Evolutionary conservation across 2,797 vertebrate genomes (phyloP).

Genomic region (Syncerus caffer): DNA sequence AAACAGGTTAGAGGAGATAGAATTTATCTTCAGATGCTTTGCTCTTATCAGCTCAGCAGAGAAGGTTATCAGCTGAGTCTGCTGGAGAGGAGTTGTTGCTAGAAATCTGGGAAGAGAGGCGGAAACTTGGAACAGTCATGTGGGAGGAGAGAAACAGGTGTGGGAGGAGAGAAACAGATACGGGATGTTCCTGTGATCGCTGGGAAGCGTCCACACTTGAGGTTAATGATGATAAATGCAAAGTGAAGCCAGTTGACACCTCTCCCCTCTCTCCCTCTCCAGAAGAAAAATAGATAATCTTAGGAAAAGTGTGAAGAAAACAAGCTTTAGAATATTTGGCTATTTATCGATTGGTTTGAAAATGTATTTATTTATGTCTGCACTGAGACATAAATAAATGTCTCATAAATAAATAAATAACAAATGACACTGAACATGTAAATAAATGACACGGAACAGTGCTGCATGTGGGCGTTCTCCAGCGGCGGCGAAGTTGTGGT

Average conservation of each 20-base stretch:
- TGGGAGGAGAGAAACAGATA: not conserved
- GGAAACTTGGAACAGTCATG: not conserved
- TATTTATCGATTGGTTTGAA: not conserved
- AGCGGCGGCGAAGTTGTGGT: accelerated
- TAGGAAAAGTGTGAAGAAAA: not conserved
- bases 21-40: not conserved
- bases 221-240: not conserved
- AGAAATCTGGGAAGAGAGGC: not conserved
- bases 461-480: accelerated
- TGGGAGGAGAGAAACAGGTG: not conserved
- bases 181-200: not conserved
- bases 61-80: not conserved
- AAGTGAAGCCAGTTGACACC: not conserved
- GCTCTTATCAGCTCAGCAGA: not conserved
- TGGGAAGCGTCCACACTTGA: not conserved
- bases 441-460: not conserved
- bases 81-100: not conserved
- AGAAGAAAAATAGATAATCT: not conserved
- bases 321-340: not conserved
- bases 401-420: not conserved
- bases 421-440: not conserved
- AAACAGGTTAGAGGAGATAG: not conserved
- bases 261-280: not conserved
- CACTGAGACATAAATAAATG: not conserved
- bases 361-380: not conserved